Conservation (phyloP, 2,797 vertebrate species). For the Mionectes olivaceus region DNA sequence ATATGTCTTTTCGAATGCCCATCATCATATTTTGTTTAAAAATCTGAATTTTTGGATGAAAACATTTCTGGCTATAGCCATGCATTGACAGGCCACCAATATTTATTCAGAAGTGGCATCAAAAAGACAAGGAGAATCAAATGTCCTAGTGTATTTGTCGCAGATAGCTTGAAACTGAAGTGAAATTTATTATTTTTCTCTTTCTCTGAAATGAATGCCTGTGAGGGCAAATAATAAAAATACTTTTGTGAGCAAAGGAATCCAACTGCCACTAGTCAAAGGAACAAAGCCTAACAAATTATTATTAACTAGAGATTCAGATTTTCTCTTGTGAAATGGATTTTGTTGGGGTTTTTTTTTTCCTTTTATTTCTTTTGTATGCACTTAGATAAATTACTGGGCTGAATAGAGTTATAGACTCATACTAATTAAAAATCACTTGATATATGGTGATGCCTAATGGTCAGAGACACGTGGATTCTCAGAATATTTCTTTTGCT, state of each 20-base stretch:
- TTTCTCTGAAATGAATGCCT: conserved; percentile 24
- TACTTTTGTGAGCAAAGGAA: background rate
- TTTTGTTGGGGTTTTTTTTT: background rate
- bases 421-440: background rate
- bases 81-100: conserved; percentile 14
- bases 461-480: background rate
- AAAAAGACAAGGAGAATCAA: conserved; percentile 55
- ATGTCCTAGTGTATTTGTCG: conserved; percentile 40
- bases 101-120: conserved; percentile 38
- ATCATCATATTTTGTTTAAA: conserved; percentile 31
- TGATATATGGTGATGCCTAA: background rate
- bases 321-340: conserved; percentile 24
- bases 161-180: conserved; percentile 46
- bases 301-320: background rate
- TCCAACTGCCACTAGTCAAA: conserved; percentile 22
- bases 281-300: conserved; percentile 32
- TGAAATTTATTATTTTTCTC: conserved; percentile 30
- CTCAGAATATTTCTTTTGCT: background rate
- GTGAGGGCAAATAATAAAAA: conserved; percentile 29
- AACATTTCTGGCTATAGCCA: background rate
- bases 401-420: background rate
- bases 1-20: conserved; percentile 15
- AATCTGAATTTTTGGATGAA: conserved; percentile 4
- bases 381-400: background rate
- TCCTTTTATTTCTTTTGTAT: background rate